These are phyloP conservation scores for Halocaridina rubra DNA, from an alignment of 2,888 invertebrate genomes.

Conservation along the genomic window DNA sequence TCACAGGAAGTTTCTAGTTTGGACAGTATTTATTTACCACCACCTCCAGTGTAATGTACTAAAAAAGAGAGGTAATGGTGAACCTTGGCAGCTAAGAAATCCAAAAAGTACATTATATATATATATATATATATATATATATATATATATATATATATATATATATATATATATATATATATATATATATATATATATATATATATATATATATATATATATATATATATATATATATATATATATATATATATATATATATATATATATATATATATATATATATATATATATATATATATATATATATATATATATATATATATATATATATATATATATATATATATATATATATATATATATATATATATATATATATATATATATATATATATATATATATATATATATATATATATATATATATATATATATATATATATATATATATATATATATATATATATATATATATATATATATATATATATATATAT, in stretches of 20 bases:
- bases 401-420: neutral
- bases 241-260: neutral
- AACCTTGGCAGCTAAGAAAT: no score
- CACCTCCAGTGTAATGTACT: no score
- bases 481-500: neutral
- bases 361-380: neutral
- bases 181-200: neutral
- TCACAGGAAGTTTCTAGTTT: no score
- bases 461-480: neutral
- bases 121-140: no score
- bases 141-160: neutral
- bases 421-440: neutral
- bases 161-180: neutral
- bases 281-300: neutral
- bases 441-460: neutral
- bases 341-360: neutral
- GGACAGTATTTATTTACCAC: no score
- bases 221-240: neutral
- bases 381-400: neutral
- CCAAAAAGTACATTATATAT: no score
- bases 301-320: slow-evolving; percentile 1
- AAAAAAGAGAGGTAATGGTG: no score
- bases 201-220: neutral
- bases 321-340: neutral
- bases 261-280: neutral